These are phyloP conservation scores for Lutjanus campechanus DNA, from an alignment of 2,797 vertebrate species.

Conservation along the genomic window DNA sequence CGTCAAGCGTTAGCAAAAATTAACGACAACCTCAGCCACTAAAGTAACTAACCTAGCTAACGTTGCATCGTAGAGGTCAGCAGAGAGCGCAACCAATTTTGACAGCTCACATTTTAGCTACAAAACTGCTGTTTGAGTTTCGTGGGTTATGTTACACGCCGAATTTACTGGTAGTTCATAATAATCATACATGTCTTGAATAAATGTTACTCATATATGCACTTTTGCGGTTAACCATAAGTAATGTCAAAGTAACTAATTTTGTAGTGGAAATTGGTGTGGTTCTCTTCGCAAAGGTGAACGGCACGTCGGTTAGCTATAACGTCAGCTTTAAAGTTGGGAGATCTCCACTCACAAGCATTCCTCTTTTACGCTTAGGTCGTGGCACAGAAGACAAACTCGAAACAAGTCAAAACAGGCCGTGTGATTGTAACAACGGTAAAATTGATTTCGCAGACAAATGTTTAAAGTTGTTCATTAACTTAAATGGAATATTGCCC, in stretches of 20 bases:
- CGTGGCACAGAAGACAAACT: conserved; percentile 60
- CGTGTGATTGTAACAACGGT: not conserved
- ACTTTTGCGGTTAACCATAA: fast-evolving
- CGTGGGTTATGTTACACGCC: not conserved
- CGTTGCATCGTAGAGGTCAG: conserved; percentile 29
- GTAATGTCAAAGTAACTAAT: not conserved
- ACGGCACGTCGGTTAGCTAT: conserved; percentile 42
- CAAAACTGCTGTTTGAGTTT: not conserved
- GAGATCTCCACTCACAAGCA: conserved; percentile 56
- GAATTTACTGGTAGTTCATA: not conserved
- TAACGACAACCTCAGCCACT: not conserved
- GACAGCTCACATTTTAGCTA: conserved; percentile 7
- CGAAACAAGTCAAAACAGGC: conserved; percentile 45
- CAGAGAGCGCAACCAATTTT: not conserved
- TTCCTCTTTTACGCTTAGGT: conserved; percentile 59
- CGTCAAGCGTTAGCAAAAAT: not conserved
- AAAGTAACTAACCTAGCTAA: not conserved
- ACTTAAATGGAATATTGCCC: not conserved
- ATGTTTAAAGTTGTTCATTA: not conserved
- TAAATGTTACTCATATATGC: fast-evolving
- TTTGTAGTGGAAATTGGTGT: not conserved
- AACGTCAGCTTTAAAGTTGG: conserved; percentile 76
- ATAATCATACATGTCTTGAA: not conserved
- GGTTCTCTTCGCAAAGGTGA: conserved; percentile 18
- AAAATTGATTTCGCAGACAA: fast-evolving